Conservation (phyloP, 2,113 vertebrate species). For the Strix uralensis region DNA sequence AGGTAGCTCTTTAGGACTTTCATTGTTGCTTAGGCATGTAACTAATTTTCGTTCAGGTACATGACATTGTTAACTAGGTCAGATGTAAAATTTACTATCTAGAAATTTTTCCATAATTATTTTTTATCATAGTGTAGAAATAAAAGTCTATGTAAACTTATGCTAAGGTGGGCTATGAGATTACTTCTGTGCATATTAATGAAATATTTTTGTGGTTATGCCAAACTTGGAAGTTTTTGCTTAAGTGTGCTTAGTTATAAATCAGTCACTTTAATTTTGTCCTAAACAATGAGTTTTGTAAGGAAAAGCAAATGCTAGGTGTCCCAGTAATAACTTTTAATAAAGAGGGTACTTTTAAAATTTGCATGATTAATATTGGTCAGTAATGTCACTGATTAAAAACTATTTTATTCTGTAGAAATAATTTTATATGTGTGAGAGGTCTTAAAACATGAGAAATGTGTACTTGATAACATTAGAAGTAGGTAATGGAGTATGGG, state of each 20-base stretch:
- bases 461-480: neutral
- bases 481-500: neutral
- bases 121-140: neutral
- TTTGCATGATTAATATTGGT: neutral
- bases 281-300: neutral
- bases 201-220: neutral
- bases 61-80: neutral
- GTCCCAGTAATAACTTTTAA: neutral
- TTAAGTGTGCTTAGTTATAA: neutral
- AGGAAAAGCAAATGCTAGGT: neutral
- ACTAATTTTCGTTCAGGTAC: neutral
- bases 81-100: neutral
- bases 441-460: neutral
- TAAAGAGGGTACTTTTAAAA: neutral
- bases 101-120: neutral
- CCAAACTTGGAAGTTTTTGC: neutral
- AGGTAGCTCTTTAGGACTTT: neutral
- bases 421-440: neutral
- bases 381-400: neutral
- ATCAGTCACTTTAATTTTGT: neutral
- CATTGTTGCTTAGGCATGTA: neutral
- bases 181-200: neutral
- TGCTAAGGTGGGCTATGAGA: neutral
- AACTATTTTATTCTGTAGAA: neutral
- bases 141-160: neutral